Conservation (phyloP, 2,888 invertebrate species). For the Tinea pellionella region DNA sequence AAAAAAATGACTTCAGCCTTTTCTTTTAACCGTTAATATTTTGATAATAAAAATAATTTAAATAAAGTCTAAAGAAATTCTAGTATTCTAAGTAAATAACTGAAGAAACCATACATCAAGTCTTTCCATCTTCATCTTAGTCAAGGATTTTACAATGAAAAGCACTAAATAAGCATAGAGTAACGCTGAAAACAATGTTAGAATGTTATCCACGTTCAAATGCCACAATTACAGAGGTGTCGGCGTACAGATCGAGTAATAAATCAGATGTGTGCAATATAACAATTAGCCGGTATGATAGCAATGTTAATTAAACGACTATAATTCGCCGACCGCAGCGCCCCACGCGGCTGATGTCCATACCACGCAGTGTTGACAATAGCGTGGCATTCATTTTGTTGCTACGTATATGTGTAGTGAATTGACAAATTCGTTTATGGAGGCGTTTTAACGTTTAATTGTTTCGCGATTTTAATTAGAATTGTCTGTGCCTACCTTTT, state of each 20-base stretch:
- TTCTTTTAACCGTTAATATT: too few relatives aligned
- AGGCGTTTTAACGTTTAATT: background rate
- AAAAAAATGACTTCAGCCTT: too few relatives aligned
- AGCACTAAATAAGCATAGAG: too few relatives aligned
- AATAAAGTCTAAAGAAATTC: too few relatives aligned
- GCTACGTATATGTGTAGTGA: background rate
- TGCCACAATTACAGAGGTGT: conserved; percentile 58
- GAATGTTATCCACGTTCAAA: conserved; percentile 8
- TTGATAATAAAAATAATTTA: too few relatives aligned
- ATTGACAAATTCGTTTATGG: conserved; percentile 2
- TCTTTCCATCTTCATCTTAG: too few relatives aligned
- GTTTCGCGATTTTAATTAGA: background rate
- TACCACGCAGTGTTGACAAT: conserved; percentile 23
- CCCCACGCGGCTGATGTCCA: conserved; percentile 28
- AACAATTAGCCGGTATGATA: conserved; percentile 69
- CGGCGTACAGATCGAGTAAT: conserved; percentile 56
- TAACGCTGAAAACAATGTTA: background rate
- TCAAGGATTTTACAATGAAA: too few relatives aligned
- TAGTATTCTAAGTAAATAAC: too few relatives aligned
- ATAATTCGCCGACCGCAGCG: conserved; percentile 43
- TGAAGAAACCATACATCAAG: too few relatives aligned
- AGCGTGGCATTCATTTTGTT: background rate
- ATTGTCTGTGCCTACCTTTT: too few relatives aligned
- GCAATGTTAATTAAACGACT: conserved; percentile 69
- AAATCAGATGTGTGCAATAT: conserved; percentile 68